Base-by-base conservation (phyloP, 2,888 invertebrate species). In the Dastarcus helophoroides region DNA sequence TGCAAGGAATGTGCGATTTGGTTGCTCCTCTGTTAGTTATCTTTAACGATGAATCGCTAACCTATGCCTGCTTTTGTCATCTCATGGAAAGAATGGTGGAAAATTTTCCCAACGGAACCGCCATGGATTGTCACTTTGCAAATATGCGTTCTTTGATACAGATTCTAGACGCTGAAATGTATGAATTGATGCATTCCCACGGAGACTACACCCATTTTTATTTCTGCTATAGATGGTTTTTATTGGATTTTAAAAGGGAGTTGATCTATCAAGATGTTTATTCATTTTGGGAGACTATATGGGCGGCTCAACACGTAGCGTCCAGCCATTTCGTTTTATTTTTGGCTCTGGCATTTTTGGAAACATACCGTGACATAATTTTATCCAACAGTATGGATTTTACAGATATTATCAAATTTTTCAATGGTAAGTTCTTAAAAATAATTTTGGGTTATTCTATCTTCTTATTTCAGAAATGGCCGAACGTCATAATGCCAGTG, bases 1-100 rank as follows among this genome's bases (percentile, higher is more conserved):
- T 94, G 73, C 94, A 94, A 61, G 94, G 94, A 47, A 95, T 94
- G 94, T 94, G 94, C 60, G 94, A 94, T 63, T 67, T 95, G 36
- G 88, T 83, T 1, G 94, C 94, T 0, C 94, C 93, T 0, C 65
- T 95, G 2, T 69, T 95, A 11, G 93, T 94, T 9, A 80, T 88
- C 51, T 80, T 91, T 64, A 82, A 88, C 51, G 91, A 95, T 56
- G 94, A 94, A 60, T 83, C 89, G 0, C 62, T 81, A 7, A 82
- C 91, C 1, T 90, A 93, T 56, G 86, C 88, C 35, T 84, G 93
- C 54, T 95, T 95, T 64, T 79, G 83, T 44, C 76, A 80, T 31
- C 67, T 94, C 34, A 95, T 95, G 94, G 73, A 77, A 40, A 69
- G 91, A 24, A 89, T 94, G 72, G 73, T 79, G 8, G 79, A 84